Evolutionary conservation across 2,113 vertebrate genomes (phyloP).

Genomic region (Empidonax alnorum): DNA sequence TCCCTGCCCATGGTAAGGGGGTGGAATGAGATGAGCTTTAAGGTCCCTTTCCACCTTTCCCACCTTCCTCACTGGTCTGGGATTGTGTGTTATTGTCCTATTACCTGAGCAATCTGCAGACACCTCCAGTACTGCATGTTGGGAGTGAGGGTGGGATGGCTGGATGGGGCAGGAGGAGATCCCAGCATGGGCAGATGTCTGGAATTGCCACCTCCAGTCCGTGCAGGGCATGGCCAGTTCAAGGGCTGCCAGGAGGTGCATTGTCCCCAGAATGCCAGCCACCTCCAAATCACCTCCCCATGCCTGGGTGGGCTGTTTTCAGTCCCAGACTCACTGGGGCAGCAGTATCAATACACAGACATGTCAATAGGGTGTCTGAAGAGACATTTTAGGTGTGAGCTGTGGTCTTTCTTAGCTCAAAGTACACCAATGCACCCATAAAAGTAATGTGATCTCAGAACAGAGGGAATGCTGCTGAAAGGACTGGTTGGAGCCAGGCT

Average conservation of each 20-base stretch:
- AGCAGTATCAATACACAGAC: neutral
- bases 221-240: neutral
- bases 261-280: neutral
- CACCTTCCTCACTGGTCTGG: neutral
- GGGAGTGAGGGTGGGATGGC: neutral
- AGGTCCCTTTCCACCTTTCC: neutral
- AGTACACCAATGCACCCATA: constrained; percentile 6
- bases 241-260: neutral
- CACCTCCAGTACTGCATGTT: rapidly evolving
- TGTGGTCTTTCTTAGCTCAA: neutral
- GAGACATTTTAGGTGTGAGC: constrained; percentile 3
- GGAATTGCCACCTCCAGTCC: neutral
- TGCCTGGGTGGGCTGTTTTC: neutral
- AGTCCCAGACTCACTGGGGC: neutral
- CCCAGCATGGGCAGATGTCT: neutral
- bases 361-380: neutral
- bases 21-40: neutral
- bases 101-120: too few species aligned
- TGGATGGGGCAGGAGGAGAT: neutral
- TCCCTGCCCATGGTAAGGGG: neutral
- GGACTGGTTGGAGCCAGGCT: neutral
- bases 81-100: neutral
- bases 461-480: neutral
- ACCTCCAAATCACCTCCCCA: neutral
- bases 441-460: neutral